A percentile compares a stretch with the other conserved stretches of the same genome.
Conservation (phyloP, 2,888 invertebrate genomes). For the Lasioglossum pauxillum region DNA sequence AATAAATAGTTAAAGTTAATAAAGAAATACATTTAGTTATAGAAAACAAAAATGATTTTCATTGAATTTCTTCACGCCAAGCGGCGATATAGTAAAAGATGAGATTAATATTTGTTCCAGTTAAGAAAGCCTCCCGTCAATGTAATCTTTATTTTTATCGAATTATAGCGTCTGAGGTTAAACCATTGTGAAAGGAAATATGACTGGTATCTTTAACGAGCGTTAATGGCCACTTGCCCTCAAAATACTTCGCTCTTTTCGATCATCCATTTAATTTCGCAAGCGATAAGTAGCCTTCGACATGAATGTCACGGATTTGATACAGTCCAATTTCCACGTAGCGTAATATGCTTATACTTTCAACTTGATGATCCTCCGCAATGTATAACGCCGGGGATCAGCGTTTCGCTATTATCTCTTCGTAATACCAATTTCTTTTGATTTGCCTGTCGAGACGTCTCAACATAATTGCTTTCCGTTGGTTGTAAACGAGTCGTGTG, state of each 20-base stretch:
- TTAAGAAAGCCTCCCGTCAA: neutral
- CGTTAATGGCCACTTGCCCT: conserved; percentile 19
- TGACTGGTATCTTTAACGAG: conserved; percentile 19
- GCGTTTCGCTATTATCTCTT: neutral
- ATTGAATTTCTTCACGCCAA: neutral
- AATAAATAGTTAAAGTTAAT: too few relatives aligned
- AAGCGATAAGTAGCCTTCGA: conserved; percentile 48
- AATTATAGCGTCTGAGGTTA: neutral
- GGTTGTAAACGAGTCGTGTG: neutral
- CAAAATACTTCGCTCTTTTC: neutral
- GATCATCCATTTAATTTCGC: conserved; percentile 45
- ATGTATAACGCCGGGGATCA: neutral
- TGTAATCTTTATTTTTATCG: neutral
- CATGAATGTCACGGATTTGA: conserved; percentile 51
- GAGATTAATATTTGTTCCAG: neutral
- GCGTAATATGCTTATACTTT: conserved; percentile 25
- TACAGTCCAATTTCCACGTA: conserved; percentile 36
- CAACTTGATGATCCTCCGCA: conserved; percentile 17
- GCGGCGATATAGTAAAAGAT: neutral
- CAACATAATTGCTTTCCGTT: neutral
- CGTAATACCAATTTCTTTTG: neutral
- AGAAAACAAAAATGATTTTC: neutral
- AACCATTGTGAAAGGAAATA: conserved; percentile 34
- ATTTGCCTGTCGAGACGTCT: neutral
- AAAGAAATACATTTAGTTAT: neutral